Conservation (phyloP, 2,888 invertebrate genomes). For the Nomada ruficornis region DNA sequence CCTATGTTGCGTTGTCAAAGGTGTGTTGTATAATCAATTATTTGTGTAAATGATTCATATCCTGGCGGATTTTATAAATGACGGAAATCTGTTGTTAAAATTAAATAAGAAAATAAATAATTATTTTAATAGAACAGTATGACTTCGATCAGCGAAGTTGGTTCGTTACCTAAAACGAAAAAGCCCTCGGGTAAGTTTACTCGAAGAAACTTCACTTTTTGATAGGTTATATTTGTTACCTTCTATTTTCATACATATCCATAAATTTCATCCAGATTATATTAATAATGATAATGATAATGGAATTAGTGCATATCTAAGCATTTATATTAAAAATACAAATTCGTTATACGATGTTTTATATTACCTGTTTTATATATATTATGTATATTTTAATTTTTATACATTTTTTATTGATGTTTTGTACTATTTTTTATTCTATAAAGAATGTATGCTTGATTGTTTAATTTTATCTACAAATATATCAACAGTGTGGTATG, state of each 20-base stretch:
- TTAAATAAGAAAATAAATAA: background rate
- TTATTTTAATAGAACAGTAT: conserved; percentile 55
- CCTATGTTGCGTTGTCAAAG: conserved; percentile 8
- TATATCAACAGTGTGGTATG: too few species aligned
- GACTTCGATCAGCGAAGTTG: conserved; percentile 76
- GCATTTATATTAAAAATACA: background rate
- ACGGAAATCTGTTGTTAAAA: conserved; percentile 23
- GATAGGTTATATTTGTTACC: conserved; percentile 15
- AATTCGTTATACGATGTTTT: background rate
- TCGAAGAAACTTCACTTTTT: background rate
- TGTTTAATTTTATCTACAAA: too few species aligned
- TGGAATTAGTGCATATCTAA: background rate
- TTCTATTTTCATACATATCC: background rate
- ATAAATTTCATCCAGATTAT: background rate
- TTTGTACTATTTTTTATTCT: too few species aligned
- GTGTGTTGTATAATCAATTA: background rate
- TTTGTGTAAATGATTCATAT: conserved; percentile 18
- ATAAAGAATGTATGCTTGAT: too few species aligned
- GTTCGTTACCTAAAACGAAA: conserved; percentile 79
- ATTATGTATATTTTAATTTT: background rate
- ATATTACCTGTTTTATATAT: background rate
- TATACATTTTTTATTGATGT: background rate
- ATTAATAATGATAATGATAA: too few species aligned
- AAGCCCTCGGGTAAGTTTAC: conserved; percentile 81
- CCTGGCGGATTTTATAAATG: conserved; percentile 24